Conservation (phyloP, 2,888 invertebrate species). For the Alcis repandata region DNA sequence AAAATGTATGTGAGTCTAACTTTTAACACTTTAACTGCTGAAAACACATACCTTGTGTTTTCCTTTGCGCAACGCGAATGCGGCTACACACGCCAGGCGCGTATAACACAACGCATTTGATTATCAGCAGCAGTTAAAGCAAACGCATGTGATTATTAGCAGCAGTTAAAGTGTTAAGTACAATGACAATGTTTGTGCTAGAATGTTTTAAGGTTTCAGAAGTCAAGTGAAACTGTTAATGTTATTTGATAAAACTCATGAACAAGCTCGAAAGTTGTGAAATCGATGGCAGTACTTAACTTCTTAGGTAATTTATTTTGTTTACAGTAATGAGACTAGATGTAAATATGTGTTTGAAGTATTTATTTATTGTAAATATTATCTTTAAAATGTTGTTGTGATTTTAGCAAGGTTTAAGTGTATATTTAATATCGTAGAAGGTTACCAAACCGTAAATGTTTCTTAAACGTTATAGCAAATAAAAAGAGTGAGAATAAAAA, state of each 20-base stretch:
- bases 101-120: too few relatives aligned
- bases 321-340: slow-evolving; percentile 60
- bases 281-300: slow-evolving; percentile 30
- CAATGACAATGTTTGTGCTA: slow-evolving; percentile 7
- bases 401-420: slow-evolving; percentile 70
- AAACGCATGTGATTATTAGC: too few relatives aligned
- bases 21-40: too few relatives aligned
- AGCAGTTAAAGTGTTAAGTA: too few relatives aligned
- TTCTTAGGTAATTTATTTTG: slow-evolving; percentile 36
- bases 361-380: slow-evolving; percentile 79
- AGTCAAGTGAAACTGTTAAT: slow-evolving; percentile 28
- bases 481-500: slow-evolving; percentile 72
- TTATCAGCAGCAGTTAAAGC: too few relatives aligned
- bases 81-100: too few relatives aligned
- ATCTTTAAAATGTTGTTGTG: slow-evolving; percentile 74
- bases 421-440: slow-evolving; percentile 63
- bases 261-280: slow-evolving; percentile 29
- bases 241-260: slow-evolving; percentile 24
- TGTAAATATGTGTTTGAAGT: slow-evolving; percentile 72
- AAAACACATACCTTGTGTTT: too few relatives aligned
- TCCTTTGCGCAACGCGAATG: too few relatives aligned
- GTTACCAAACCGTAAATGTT: slow-evolving; percentile 68
- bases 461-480: slow-evolving; percentile 73
- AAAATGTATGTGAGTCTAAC: slow-evolving; percentile 4
- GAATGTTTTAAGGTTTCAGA: slow-evolving; percentile 4